Base-by-base conservation (phyloP, 2,113 vertebrate genomes). In the Vidua chalybeata region DNA sequence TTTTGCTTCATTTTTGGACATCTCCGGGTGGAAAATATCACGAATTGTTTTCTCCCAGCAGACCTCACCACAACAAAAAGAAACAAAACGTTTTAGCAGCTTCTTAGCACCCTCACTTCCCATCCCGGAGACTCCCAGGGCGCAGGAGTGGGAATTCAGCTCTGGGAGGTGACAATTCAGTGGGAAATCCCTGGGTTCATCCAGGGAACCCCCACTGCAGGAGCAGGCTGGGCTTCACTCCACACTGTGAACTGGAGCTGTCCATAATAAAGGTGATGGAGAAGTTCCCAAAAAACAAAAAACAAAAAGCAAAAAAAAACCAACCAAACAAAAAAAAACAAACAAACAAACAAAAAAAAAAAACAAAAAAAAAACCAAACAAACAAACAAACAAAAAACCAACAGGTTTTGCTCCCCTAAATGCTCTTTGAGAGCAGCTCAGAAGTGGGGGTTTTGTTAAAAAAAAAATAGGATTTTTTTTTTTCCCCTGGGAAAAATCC, bases 181-280 rank as follows among this genome's bases (percentile, higher is more conserved):
- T 46, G 67, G 51, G 61, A 45, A 93, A 49, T 22, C 4, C 55
- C 21, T 0, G 3, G 33, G 49, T 16, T 5, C 58, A 22, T 3
- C 1, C 10, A 54, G 22, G 30, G 15, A 35, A 17, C 3, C 7
- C 6, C 9, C 23, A 8, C 0, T 1, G 28, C 18, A 21, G 4
- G 23, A 16, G 8, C 45, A 49, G n/a, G 15, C 6, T 33, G 30
- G 30, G 15, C 21, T 45, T 7, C 51, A 4, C 12, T 56, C 19
- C 12, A 21, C 35, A 3, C 4, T 4, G 45, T 3, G 18, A 35
- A 6, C 7, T 9, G 20, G 37, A 21, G 8, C 6, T 23, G 37
- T 2, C 19, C 20, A 1, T 35, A 1, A 2, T 0, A 3, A 22
- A 39, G 41, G 14, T 1, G 28, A 5, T 8, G 83, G 19, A 22